Base-by-base conservation (phyloP, 2,113 vertebrate genomes). In the Columba janthina region DNA sequence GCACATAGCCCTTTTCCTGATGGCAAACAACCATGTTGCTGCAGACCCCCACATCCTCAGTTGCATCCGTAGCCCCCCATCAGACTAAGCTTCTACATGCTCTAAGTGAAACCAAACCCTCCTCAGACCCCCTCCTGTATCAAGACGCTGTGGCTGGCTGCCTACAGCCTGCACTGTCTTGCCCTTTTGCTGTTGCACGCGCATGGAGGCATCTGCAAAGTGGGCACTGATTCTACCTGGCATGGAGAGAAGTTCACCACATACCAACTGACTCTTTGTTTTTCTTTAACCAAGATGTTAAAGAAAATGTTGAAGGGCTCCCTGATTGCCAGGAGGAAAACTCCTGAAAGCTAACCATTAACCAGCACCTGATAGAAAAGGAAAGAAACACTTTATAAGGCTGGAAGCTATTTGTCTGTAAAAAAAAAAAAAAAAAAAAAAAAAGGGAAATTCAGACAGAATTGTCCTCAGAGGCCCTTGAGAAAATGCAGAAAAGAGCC, bases 331-430 rank as follows among this genome's bases (percentile, higher is more conserved):
- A 40, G 81, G 48, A 94, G 67, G 61, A 75, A 88, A 93, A 54
- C 50, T 89, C 54, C n/a, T 54, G 34, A 15, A 51, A 70, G 92
- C 95, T 97, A 96, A 94, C 81, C 38, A 96, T 94, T 97, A 96
- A 88, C 72, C 2, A 3, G 50, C n/a, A 50, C 18, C 57, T 15
- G 15, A n/a, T 1, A 34, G 60, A 60, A 70, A 29, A 61, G 58
- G 44, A 53, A 56, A 38, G 76, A 67, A 94, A 19, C 42, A 32
- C 14, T 31, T 26, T 19, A 26, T 16, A n/a, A 90, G 40, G 48
- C 64, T 92, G 74, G 90, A 80, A 89, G 74, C 32, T 83, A 4
- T 81, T 88, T 81, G 67, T 22, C 40, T 42, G 11, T 31, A 36
- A 51, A 46, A 46, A 46, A 46, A 46, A 44, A 44, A 18, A 44